Base-by-base conservation (phyloP, 1,140 invertebrate species). In the Adoxophyes honmai region DNA sequence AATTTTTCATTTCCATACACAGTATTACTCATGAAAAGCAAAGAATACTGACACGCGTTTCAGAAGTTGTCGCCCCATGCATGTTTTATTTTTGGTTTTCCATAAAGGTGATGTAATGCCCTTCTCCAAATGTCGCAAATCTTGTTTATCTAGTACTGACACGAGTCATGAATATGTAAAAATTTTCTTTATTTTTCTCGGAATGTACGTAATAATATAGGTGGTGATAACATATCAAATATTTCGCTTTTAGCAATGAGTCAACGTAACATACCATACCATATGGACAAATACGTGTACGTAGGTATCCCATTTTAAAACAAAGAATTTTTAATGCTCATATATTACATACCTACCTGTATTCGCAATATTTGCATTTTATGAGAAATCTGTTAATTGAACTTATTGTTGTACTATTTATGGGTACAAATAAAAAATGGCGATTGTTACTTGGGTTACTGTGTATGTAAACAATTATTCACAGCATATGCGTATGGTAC, bases 401-500 rank as follows among this genome's bases (percentile, higher is more conserved):
- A 48, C 42, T 48, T 48, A 48, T 48, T 48, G 42, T 48, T 48
- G 28, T 28, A 28, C 16, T 28, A 28, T 48, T 48, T 21, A 33
- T 4, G 4, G 39, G 39, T 39, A 39, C 2, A 11, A n/a, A n/a
- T 11, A 18, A 28, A 18, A 48, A 21, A 28, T 28, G 21, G 42
- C 21, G 28, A 9, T 7, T 44, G 18, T 44, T 44, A 44, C 4
- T 28, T 11, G 11, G 18, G 42, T 48, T n/a, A n/a, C n/a, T n/a
- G n/a, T 18, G 15, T 18, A 44, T 44, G 39, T 44, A 48, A 48
- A 48, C 42, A 48, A 21, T 48, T 48, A 48, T n/a, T 48, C 42
- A 48, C 18, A 18, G 3, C 13, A 18, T 28, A 28, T 28, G 21
- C 21, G 6, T 48, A 21, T 18, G 16, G 18, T 48, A 18, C 42